A percentile compares a stretch with the other conserved stretches of the same genome.
Evolutionary conservation across 2,888 invertebrate genomes (phyloP).

Genomic region (Acrocyrtus sp.): DNA sequence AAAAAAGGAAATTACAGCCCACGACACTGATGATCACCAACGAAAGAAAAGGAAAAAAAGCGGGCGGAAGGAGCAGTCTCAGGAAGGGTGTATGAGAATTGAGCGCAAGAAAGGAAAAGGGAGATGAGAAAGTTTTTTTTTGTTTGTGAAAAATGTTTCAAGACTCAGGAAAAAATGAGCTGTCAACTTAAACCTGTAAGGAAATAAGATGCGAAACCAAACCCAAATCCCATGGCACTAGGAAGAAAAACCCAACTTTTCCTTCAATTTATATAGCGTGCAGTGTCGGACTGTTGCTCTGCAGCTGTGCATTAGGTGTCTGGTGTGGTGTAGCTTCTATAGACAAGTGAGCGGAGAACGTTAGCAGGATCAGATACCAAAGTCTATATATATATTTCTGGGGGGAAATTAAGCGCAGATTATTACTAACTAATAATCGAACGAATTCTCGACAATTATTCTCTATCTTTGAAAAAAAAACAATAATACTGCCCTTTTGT

Average conservation of each 20-base stretch:
- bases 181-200: conserved; percentile 52
- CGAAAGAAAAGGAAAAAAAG: too few species aligned
- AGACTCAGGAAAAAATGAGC: conserved; percentile 46
- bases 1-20: conserved; percentile 22
- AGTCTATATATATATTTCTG: too few species aligned
- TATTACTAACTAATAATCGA: too few species aligned
- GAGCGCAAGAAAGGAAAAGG: conserved; percentile 24
- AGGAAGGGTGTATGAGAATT: not conserved
- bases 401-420: too few species aligned
- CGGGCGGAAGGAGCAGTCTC: conserved; percentile 8
- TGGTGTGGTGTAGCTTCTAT: too few species aligned
- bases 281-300: too few species aligned
- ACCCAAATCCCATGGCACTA: conserved; percentile 49
- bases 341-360: too few species aligned
- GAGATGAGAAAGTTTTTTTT: conserved; percentile 44
- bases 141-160: conserved; percentile 49
- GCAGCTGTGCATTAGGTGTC: too few species aligned
- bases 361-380: too few species aligned
- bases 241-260: conserved; percentile 39
- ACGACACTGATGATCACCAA: conserved; percentile 27
- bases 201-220: conserved; percentile 50
- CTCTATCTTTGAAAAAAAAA: too few species aligned
- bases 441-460: too few species aligned
- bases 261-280: conserved; percentile 45
- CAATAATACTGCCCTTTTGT: too few species aligned